Conservation (phyloP, 2,113 vertebrate species). For the Ameiurus melas region DNA sequence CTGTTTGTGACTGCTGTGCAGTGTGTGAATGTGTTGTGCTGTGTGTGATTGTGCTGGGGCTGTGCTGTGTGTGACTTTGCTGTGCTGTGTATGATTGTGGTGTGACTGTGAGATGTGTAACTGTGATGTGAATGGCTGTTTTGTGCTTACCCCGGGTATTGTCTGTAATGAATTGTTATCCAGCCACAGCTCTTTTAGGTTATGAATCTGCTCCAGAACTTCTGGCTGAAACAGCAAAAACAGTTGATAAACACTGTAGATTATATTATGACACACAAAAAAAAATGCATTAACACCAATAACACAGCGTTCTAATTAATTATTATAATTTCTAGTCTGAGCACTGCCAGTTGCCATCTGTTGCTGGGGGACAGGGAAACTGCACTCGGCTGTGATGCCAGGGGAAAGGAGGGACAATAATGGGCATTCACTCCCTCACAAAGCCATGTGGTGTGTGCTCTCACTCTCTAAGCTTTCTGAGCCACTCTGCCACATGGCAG, state of each 20-base stretch:
- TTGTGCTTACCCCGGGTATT: slow-evolving; percentile 88
- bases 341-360: slow-evolving; percentile 23
- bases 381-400: slow-evolving; percentile 13
- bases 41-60: too few relatives aligned
- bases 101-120: background rate
- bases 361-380: slow-evolving; percentile 1
- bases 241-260: slow-evolving; percentile 12
- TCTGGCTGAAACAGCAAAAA: slow-evolving; percentile 80
- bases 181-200: slow-evolving; percentile 93
- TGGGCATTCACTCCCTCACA: slow-evolving; percentile 12
- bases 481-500: slow-evolving; percentile 15
- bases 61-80: background rate
- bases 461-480: background rate
- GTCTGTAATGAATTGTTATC: slow-evolving; percentile 96
- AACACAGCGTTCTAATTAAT: background rate
- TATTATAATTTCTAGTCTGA: slow-evolving; percentile 10
- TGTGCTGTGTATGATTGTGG: background rate
- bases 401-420: slow-evolving; percentile 18
- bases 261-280: background rate
- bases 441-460: slow-evolving; percentile 10
- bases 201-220: slow-evolving; percentile 97
- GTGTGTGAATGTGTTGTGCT: background rate
- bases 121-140: background rate
- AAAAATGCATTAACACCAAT: background rate
- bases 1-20: background rate